These are phyloP conservation scores for Apteryx mantelli DNA, from an alignment of 2,113 vertebrate species.

Conservation along the genomic window DNA sequence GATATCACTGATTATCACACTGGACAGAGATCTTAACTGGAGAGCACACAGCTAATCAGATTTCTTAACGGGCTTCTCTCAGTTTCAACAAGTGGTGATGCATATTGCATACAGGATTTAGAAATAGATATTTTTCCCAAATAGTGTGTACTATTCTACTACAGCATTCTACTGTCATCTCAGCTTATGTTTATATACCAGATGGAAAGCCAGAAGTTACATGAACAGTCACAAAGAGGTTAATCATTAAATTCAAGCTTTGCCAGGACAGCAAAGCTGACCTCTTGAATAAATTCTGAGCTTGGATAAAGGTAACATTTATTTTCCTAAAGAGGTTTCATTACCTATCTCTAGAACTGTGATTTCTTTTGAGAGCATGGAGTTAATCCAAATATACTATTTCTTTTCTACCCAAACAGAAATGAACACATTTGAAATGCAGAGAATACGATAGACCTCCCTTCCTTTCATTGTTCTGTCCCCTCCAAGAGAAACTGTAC, in stretches of 20 bases:
- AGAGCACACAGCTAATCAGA: constrained; percentile 11
- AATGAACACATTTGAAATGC: neutral
- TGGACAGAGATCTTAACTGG: constrained; percentile 9
- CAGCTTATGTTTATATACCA: neutral
- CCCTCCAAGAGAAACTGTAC: neutral
- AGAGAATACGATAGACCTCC: neutral
- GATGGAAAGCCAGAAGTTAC: neutral
- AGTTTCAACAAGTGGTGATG: neutral
- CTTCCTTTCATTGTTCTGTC: neutral
- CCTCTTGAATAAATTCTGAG: constrained; percentile 22
- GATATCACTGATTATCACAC: constrained; percentile 12
- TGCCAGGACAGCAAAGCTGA: constrained; percentile 7
- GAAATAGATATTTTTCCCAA: neutral
- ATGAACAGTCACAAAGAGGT: constrained; percentile 18
- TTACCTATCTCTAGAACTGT: neutral
- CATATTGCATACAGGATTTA: neutral
- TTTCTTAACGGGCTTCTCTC: constrained; percentile 39
- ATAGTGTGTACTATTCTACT: neutral
- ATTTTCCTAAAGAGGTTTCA: constrained; percentile 45
- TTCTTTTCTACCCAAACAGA: constrained; percentile 3
- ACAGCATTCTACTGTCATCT: neutral
- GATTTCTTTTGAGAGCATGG: neutral
- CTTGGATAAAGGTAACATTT: neutral
- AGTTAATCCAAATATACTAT: neutral
- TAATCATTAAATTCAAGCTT: constrained; percentile 38